phyloP scores from a whole-genome alignment of 2,797 vertebrate genomes.

The Threskiornis aethiopicus region DNA sequence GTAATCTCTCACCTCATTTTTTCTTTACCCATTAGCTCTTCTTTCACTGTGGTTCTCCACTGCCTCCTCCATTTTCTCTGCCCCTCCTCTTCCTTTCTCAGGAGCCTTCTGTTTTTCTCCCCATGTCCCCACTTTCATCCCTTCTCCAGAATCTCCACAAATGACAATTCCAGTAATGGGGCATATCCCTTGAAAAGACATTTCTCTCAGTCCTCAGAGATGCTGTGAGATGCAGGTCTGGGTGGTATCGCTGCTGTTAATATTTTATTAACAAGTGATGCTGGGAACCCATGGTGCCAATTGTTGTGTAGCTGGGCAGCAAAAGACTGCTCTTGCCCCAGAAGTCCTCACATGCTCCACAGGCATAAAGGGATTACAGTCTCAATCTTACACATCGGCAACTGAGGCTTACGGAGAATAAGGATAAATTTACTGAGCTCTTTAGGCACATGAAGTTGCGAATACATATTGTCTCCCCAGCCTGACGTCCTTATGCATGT shows the following conservation, averaged over 20 bases:
- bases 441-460: neutral
- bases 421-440: neutral
- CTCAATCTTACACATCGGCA: neutral
- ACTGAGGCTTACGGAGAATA: neutral
- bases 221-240: neutral
- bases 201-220: rapidly evolving
- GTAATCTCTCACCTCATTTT: neutral
- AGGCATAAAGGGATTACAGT: neutral
- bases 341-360: neutral
- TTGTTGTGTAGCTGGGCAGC: neutral
- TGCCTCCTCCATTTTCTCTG: neutral
- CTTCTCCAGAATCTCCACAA: neutral
- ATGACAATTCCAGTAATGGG: neutral
- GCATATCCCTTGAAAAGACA: neutral
- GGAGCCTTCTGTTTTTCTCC: neutral
- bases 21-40: neutral
- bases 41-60: neutral
- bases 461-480: neutral
- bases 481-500: neutral
- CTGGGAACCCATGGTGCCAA: neutral
- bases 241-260: neutral
- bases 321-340: neutral
- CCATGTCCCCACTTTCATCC: neutral
- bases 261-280: neutral
- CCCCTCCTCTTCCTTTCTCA: neutral